These are phyloP conservation scores for Nycticorax nycticorax DNA, from an alignment of 2,113 vertebrate species.

Conservation along the genomic window DNA sequence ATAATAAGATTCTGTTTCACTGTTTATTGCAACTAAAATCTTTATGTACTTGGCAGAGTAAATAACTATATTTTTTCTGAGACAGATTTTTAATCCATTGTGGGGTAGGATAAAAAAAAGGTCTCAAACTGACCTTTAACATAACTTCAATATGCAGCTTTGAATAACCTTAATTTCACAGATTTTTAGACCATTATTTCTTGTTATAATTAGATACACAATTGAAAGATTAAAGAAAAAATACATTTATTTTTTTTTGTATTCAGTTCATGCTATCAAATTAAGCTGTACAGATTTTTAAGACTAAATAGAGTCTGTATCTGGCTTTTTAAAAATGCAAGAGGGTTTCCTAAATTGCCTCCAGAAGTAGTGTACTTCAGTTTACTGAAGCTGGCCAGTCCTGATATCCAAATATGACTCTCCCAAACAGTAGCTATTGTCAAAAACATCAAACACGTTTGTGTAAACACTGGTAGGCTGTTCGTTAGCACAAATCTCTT, in stretches of 20 bases:
- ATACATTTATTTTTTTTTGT: too few relatives aligned
- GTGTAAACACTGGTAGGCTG: not conserved
- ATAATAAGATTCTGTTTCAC: not conserved
- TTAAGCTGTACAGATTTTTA: not conserved
- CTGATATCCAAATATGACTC: slow-evolving; percentile 7
- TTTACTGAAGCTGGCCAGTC: slow-evolving; percentile 22
- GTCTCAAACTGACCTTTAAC: not conserved
- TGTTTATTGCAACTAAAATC: not conserved
- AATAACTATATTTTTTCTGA: not conserved
- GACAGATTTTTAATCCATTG: not conserved
- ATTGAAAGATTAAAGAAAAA: not conserved
- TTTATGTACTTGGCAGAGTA: not conserved
- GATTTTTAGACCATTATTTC: not conserved
- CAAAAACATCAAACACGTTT: slow-evolving; percentile 14
- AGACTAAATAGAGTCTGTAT: not conserved
- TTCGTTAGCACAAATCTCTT: slow-evolving; percentile 14
- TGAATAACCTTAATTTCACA: not conserved
- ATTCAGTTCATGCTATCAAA: not conserved
- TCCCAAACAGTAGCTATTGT: slow-evolving; percentile 24
- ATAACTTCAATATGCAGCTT: not conserved
- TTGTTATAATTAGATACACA: not conserved
- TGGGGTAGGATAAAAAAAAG: not conserved
- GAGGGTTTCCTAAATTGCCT: not conserved
- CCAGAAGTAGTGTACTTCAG: not conserved
- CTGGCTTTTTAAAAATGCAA: slow-evolving; percentile 29